Evolutionary conservation across 2,113 vertebrate species (phyloP), one percentile per base, ranked within the genome.

Genomic region (Polyodon spathula): DNA sequence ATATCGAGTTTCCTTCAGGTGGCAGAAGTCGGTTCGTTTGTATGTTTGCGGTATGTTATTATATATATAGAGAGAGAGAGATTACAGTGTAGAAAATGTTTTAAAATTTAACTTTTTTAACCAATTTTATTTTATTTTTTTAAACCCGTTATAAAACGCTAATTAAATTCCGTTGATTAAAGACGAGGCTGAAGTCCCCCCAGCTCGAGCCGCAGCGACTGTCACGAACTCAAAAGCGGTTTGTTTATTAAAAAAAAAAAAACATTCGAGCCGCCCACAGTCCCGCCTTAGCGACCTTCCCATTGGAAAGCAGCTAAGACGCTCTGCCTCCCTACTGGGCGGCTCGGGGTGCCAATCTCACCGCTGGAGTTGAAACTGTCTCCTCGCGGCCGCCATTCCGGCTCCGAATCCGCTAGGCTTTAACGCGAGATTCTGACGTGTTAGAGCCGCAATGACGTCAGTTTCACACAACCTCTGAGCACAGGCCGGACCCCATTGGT

Each of bases 331-430:
- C 6, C 53, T 59, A 81, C 81, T 81, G 72, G 78, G 0, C 6
- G 1, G 5, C 16, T n/a, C 0, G 0, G 46, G 4, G 5, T 1
- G 64, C 79, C 81, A 67, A 40, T 71, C 53, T 8, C 10, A 8
- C 6, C n/a, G 9, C 11, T 1, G 0, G 3, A 6, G 0, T 6
- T 46, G 75, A 60, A 56, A 78, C 76, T 63, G 66, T 7, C 6
- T 5, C 0, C 10, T 40, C n/a, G 0, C 0, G 10, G 17, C 56
- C 1, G 70, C 80, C 81, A 85, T 85, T 76, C 79, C 77, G 83
- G 78, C 17, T 74, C 12, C 39, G 27, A 42, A 12, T 12, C 6
- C 11, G 38, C 61, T 5, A 7, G 54, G n/a, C 46, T 37, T 9
- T 14, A 1, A 10, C 5, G 6, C 37, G 41, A 2, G 5, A 0